Conservation (phyloP, 2,888 invertebrate genomes). For the Sepioteuthis lessoniana region DNA sequence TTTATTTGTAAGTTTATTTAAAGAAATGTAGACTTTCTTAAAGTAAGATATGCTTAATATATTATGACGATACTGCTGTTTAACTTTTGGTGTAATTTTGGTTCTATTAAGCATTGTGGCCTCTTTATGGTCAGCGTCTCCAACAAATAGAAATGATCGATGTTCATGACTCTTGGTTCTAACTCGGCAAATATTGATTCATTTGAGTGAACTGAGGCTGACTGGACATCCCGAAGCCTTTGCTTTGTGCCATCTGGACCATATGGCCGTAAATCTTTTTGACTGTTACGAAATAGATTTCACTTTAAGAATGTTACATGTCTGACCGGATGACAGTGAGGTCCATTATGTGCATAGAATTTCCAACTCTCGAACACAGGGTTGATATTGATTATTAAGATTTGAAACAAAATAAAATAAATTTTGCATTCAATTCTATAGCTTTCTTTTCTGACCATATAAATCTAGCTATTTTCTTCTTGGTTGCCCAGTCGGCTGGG, state of each 20-base stretch:
- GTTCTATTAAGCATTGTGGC: neutral
- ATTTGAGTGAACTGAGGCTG: neutral
- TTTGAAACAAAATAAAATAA: neutral
- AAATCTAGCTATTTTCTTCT: too few species aligned
- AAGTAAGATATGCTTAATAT: neutral
- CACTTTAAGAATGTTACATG: slow-evolving; percentile 23
- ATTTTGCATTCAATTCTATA: neutral
- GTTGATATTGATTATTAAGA: neutral
- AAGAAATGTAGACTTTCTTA: too few species aligned
- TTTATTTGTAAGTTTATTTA: too few species aligned
- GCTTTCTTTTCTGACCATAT: neutral
- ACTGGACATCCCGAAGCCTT: neutral
- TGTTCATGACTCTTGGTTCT: neutral
- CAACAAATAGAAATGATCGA: neutral
- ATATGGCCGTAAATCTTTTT: slow-evolving; percentile 33
- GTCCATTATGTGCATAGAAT: neutral
- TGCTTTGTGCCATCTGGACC: neutral
- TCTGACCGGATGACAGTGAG: neutral
- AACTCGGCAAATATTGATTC: neutral
- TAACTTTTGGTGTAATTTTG: neutral
- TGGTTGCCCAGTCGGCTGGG: too few species aligned
- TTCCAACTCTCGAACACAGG: neutral
- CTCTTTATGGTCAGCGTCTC: neutral
- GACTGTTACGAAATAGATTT: neutral
- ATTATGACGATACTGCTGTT: neutral